These are phyloP conservation scores for Galaxias olidus DNA, from an alignment of 2,797 vertebrate genomes.

Conservation along the genomic window DNA sequence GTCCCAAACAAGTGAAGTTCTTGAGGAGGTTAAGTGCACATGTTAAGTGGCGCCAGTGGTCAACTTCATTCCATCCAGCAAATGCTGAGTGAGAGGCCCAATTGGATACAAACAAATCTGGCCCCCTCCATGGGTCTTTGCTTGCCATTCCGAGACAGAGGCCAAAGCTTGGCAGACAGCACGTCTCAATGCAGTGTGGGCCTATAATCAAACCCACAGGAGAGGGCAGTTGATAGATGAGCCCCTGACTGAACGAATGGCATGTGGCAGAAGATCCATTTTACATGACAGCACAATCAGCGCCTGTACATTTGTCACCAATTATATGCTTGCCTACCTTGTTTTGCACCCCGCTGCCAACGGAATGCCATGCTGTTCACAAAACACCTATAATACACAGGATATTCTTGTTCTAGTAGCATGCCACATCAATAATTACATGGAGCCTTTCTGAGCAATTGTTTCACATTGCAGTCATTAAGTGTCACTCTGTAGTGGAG, in stretches of 20 bases:
- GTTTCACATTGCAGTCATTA: no score
- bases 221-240: slow-evolving; percentile 1
- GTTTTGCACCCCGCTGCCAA: neutral
- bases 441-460: no score
- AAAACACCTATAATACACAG: neutral
- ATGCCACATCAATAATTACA: no score
- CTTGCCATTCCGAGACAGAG: slow-evolving; percentile 20
- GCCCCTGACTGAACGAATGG: slow-evolving; percentile 8
- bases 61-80: slow-evolving; percentile 19
- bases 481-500: no score
- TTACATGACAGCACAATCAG: slow-evolving; percentile 19
- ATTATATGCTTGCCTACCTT: neutral
- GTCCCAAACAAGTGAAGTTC: neutral
- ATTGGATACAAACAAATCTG: slow-evolving; percentile 28
- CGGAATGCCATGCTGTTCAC: neutral
- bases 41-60: neutral
- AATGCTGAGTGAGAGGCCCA: slow-evolving; percentile 16
- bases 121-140: slow-evolving; percentile 14
- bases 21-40: slow-evolving; percentile 3
- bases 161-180: slow-evolving; percentile 20
- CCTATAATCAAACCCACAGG: slow-evolving; percentile 16
- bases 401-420: no score
- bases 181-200: slow-evolving; percentile 17
- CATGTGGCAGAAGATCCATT: slow-evolving; percentile 8
- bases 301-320: slow-evolving; percentile 2